Percentiles rank a stretch among this genome's conserved stretches.
These are phyloP conservation scores for Morphnarchus princeps DNA, from an alignment of 2,113 vertebrate genomes.

Conservation along the genomic window DNA sequence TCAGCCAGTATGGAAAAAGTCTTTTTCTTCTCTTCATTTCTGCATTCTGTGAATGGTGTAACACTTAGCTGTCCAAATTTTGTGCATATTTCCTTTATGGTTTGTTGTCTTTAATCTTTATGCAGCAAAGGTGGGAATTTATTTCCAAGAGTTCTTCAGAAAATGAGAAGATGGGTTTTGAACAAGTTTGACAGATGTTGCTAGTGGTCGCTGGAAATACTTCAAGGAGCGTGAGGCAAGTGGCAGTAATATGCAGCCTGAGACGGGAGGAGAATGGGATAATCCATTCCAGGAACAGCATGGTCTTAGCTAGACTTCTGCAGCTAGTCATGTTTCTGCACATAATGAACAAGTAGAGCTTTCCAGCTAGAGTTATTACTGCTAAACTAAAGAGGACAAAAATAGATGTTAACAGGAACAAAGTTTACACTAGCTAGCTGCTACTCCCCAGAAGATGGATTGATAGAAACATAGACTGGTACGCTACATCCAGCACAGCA, in stretches of 20 bases:
- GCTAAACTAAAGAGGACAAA: background rate
- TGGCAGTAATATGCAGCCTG: background rate
- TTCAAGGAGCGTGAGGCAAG: background rate
- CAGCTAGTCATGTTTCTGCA: background rate
- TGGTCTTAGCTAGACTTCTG: background rate
- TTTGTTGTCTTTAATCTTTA: background rate
- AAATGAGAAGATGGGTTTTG: background rate
- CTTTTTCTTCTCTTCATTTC: background rate
- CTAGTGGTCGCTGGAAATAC: background rate
- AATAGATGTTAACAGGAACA: background rate
- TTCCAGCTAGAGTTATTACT: background rate
- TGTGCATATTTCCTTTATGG: background rate
- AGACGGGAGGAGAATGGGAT: background rate
- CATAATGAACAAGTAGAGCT: background rate
- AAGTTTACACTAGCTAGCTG: background rate
- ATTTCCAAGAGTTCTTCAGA: background rate
- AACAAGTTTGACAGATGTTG: background rate
- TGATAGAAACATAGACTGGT: background rate
- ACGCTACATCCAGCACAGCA: background rate
- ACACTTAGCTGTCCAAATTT: background rate
- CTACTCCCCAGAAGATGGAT: background rate
- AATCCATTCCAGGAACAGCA: background rate
- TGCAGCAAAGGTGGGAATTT: background rate
- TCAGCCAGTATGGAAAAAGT: background rate
- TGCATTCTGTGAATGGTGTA: background rate